phyloP scores from a whole-genome alignment of 2,888 invertebrate species.

The Heterodera filipjevi region DNA sequence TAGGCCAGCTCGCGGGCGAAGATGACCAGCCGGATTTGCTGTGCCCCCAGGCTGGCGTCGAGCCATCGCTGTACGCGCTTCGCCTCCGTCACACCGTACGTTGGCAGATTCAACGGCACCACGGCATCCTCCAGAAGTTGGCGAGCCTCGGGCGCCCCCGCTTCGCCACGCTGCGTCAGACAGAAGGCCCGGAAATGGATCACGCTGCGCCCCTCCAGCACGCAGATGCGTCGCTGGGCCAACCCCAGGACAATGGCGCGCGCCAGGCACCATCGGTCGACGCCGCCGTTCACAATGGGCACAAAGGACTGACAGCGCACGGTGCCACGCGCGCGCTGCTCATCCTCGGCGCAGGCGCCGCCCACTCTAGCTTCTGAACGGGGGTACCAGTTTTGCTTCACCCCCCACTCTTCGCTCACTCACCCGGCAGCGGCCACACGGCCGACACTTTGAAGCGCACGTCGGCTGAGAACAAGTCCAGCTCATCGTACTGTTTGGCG shows the following conservation, averaged over 20 bases:
- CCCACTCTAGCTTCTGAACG: background rate
- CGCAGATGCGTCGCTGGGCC: background rate
- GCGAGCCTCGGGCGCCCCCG: background rate
- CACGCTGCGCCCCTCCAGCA: background rate
- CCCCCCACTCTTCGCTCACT: too few relatives aligned
- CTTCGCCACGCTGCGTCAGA: background rate
- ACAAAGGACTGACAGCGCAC: background rate
- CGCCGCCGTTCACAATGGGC: background rate
- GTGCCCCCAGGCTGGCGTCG: background rate
- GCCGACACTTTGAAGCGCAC: background rate
- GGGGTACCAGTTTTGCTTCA: too few relatives aligned
- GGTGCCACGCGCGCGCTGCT: background rate
- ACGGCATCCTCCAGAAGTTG: background rate
- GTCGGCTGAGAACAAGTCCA: background rate
- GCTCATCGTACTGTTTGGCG: background rate
- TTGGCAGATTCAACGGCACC: background rate
- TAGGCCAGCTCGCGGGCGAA: background rate
- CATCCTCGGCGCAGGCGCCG: background rate
- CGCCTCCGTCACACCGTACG: background rate
- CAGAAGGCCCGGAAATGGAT: background rate
- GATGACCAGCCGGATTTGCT: background rate
- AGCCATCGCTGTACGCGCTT: constrained; percentile 3
- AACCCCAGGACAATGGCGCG: background rate
- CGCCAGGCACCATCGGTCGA: constrained; percentile 1
- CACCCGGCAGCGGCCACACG: background rate